A percentile compares a stretch with the other conserved stretches of the same genome.
These are phyloP conservation scores for Alcis repandata DNA, from an alignment of 2,888 invertebrate species.

Conservation along the genomic window DNA sequence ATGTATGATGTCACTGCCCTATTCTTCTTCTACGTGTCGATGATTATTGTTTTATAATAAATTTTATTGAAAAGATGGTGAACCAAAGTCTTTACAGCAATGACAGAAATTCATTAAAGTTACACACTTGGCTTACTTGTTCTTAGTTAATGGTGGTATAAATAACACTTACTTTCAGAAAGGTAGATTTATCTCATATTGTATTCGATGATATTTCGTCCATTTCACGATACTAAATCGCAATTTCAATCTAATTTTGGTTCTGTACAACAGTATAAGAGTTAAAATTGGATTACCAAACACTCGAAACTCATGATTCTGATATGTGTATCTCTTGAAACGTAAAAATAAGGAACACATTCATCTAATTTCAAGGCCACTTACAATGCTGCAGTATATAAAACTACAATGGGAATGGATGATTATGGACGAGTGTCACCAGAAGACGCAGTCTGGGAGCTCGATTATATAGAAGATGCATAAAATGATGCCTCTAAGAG, in stretches of 20 bases:
- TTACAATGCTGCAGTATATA: conserved; percentile 67
- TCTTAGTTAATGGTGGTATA: too few species aligned
- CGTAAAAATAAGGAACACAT: conserved; percentile 61
- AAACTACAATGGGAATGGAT: conserved; percentile 78
- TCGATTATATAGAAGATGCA: conserved; percentile 68
- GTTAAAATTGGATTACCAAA: conserved; percentile 1
- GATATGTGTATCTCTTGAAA: conserved; percentile 43
- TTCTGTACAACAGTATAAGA: background rate
- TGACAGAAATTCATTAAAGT: background rate
- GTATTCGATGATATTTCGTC: background rate
- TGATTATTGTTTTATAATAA: background rate
- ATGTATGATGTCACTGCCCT: too few species aligned
- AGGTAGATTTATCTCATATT: background rate
- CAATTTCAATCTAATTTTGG: background rate
- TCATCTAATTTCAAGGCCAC: conserved; percentile 68
- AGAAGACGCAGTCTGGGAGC: conserved; percentile 68
- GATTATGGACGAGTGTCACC: conserved; percentile 69
- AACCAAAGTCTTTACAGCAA: background rate
- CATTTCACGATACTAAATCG: background rate
- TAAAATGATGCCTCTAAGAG: conserved; percentile 76
- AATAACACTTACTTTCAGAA: too few species aligned
- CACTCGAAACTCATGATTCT: conserved; percentile 28
- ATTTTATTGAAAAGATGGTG: conserved; percentile 1
- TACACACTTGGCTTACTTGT: too few species aligned
- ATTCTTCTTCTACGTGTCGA: too few species aligned